Conservation (phyloP, 2,888 invertebrate genomes). For the Catonia carolina region DNA sequence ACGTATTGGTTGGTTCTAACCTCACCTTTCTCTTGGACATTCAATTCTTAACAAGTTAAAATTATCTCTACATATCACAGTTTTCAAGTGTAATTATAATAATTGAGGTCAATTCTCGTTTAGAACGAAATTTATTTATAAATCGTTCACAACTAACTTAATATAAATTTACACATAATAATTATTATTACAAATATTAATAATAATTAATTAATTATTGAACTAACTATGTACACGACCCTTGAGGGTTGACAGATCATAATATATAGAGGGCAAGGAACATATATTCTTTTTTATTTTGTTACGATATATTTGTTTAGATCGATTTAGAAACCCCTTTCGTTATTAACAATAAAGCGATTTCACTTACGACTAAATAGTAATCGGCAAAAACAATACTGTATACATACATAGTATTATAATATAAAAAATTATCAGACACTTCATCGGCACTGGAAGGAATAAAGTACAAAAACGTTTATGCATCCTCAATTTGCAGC, state of each 20-base stretch:
- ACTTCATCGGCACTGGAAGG: conserved; percentile 25
- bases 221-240: conserved; percentile 36
- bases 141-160: conserved; percentile 21
- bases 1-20: conserved; percentile 41
- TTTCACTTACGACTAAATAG: conserved; percentile 21
- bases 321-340: neutral
- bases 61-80: conserved; percentile 45
- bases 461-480: conserved; percentile 12
- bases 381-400: conserved; percentile 23
- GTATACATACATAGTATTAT: conserved; percentile 14
- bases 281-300: conserved; percentile 11
- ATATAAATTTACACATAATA: conserved; percentile 33
- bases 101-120: conserved; percentile 28
- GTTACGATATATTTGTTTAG: no score
- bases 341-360: conserved; percentile 3
- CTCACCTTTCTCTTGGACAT: conserved; percentile 34
- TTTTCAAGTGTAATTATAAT: conserved; percentile 42
- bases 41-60: conserved; percentile 37
- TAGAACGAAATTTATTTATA: conserved; percentile 24
- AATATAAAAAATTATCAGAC: conserved; percentile 16
- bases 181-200: conserved; percentile 5
- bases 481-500: neutral
- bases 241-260: conserved; percentile 36
- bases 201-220: no score
- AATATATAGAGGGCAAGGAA: conserved; percentile 34